phyloP scores from a whole-genome alignment of 1,140 invertebrate genomes.

The Eupristina koningsbergeri region DNA sequence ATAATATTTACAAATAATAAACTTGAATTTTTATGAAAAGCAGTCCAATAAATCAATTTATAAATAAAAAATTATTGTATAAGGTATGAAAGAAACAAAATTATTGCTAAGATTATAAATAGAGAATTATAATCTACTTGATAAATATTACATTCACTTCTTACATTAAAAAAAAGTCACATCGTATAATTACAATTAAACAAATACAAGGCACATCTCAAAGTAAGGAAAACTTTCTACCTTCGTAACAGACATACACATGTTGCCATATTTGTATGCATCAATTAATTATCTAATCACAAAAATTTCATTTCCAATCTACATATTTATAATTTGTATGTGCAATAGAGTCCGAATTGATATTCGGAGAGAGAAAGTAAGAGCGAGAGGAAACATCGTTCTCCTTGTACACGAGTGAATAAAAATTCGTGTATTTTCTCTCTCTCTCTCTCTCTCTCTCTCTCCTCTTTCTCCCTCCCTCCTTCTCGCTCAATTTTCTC shows the following conservation, averaged over 20 bases:
- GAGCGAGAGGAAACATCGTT: neutral
- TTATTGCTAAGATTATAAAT: neutral
- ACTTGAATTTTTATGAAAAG: neutral
- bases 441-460: neutral
- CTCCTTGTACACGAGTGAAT: neutral
- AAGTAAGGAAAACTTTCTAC: conserved; percentile 40
- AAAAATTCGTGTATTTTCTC: neutral
- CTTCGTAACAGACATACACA: neutral
- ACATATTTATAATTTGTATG: conserved; percentile 40
- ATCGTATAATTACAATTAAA: neutral
- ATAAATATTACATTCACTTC: neutral
- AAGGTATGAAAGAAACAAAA: neutral
- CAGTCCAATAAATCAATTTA: neutral
- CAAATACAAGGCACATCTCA: conserved; percentile 18
- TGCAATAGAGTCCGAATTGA: conserved; percentile 24
- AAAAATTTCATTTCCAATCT: conserved; percentile 40
- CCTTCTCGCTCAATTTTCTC: neutral
- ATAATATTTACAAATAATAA: neutral
- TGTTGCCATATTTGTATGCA: neutral
- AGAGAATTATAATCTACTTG: neutral
- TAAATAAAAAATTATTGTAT: neutral
- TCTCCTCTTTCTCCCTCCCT: neutral
- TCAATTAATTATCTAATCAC: conserved; percentile 39
- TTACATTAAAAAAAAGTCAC: neutral
- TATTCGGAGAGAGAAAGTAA: neutral